These are phyloP conservation scores for Bombus balteatus DNA, from an alignment of 1,140 invertebrate genomes.

Conservation along the genomic window DNA sequence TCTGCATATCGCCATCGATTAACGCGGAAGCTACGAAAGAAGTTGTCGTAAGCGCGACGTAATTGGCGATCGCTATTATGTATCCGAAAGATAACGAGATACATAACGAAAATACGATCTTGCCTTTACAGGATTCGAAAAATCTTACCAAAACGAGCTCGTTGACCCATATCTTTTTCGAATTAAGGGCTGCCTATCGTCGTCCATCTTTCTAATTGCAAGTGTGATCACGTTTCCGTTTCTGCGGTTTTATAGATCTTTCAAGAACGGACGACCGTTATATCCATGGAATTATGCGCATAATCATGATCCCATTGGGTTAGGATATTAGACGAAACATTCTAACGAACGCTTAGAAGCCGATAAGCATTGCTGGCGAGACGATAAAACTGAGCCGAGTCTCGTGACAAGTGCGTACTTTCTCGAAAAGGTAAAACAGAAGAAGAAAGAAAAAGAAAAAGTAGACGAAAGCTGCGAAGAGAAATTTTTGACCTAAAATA, in stretches of 20 bases:
- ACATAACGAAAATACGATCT: neutral
- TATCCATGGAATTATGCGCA: neutral
- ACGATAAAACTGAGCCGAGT: neutral
- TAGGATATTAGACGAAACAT: neutral
- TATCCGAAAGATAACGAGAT: neutral
- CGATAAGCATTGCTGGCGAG: neutral
- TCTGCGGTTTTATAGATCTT: too few relatives aligned
- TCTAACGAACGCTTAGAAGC: neutral
- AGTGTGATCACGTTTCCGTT: neutral
- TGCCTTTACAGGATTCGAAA: neutral
- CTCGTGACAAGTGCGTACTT: neutral
- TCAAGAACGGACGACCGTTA: neutral
- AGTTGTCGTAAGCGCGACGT: neutral
- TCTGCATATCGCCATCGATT: neutral
- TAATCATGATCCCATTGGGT: neutral
- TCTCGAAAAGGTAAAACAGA: neutral
- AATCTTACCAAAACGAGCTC: constrained; percentile 66
- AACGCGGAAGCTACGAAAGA: neutral
- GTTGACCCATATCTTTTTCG: constrained; percentile 33
- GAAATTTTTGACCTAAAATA: too few relatives aligned
- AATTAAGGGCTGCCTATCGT: constrained; percentile 67
- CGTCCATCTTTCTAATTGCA: constrained; percentile 53
- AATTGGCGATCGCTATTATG: neutral
- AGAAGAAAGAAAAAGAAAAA: neutral
- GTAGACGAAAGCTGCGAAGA: too few relatives aligned